Evolutionary conservation across 1,140 invertebrate genomes (phyloP), one percentile per base, ranked within the genome.

Genomic region (Papilio polyxenes): DNA sequence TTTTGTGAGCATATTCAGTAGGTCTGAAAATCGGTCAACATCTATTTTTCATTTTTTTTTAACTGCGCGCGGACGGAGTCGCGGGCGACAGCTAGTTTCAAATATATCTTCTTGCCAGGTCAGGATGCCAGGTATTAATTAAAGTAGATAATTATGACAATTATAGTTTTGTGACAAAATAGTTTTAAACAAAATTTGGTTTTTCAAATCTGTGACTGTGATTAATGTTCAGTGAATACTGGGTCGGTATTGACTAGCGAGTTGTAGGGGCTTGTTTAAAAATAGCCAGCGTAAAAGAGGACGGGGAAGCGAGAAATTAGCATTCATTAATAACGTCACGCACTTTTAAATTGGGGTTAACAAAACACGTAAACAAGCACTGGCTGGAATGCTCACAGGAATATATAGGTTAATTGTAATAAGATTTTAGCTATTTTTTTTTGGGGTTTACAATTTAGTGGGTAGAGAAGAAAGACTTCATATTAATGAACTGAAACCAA

Each of bases 291-390:
- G 37, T 13, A 72, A 72, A 72, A 13, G 31, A 23, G 62, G 62
- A 72, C 65, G 65, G 65, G 65, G 65, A 72, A 72, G 65, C 31
- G 31, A 72, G 37, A 72, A 37, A 72, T 72, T 72, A 72, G 31
- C 65, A 72, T 72, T 72, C 65, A 72, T 72, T 72, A 72, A 72
- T 72, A 72, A 72, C 65, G 65, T 72, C 65, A 72, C 65, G 11
- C 65, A 72, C 31, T 72, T 72, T 37, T 15, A 72, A 72, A 72
- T 72, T 72, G 65, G 31, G 65, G 65, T 72, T 72, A 72, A 72
- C 65, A 72, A 72, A 37, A 72, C 65, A 72, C 31, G 65, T 72
- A 72, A 72, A 72, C 13, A 72, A 4, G 31, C 23, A 11, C 13
- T 72, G 65, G 3, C 13, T 37, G 31, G 31, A 72, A 37, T 37